These are phyloP conservation scores for Grammomys surdaster DNA, from an alignment of 2,113 vertebrate species.

Conservation along the genomic window DNA sequence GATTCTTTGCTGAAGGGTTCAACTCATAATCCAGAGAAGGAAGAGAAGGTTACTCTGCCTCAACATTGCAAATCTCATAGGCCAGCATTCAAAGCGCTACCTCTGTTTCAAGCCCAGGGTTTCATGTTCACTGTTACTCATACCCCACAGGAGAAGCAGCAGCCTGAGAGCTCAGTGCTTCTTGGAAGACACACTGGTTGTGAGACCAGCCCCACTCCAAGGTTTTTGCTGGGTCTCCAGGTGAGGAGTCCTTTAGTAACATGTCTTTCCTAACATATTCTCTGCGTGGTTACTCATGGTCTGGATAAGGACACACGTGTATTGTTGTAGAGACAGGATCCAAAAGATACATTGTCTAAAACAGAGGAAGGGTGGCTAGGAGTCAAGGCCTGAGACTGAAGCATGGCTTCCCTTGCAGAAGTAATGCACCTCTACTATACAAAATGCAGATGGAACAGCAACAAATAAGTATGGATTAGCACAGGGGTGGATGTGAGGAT, in stretches of 20 bases:
- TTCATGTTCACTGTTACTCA: neutral
- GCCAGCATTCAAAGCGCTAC: accelerated
- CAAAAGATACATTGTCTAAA: neutral
- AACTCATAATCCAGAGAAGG: too few species aligned
- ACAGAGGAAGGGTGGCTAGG: neutral
- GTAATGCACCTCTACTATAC: neutral
- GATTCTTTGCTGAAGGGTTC: too few species aligned
- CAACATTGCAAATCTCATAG: neutral
- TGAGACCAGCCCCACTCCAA: neutral
- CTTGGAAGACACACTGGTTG: neutral
- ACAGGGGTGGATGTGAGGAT: neutral
- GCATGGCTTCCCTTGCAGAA: neutral
- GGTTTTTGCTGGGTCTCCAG: neutral
- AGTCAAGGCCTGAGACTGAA: neutral
- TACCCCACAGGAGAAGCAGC: neutral
- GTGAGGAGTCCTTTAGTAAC: neutral
- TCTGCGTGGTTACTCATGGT: neutral
- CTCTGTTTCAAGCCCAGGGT: neutral
- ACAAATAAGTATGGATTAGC: neutral
- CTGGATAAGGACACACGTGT: neutral
- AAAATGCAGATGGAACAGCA: neutral
- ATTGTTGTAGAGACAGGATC: neutral
- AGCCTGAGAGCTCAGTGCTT: neutral
- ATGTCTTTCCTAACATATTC: neutral
- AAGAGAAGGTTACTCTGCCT: neutral